Percentiles rank a stretch among this genome's conserved stretches.
Evolutionary conservation across 1,140 invertebrate genomes (phyloP).

Genomic region (Notospermus geniculatus): DNA sequence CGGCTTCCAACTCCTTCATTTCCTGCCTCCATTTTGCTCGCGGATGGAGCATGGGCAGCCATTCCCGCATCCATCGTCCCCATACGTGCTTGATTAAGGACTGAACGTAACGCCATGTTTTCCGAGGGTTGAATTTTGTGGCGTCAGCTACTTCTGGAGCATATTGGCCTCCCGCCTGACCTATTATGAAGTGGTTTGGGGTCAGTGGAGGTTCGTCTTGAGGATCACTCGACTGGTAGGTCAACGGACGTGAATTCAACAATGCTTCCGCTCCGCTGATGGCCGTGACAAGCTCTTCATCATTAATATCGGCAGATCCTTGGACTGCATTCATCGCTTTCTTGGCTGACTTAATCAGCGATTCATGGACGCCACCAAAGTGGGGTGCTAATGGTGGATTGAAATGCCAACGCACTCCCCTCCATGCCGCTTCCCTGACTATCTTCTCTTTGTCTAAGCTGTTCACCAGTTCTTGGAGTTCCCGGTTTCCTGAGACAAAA

Average conservation of each 20-base stretch:
- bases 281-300: constrained; percentile 17
- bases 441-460: not conserved
- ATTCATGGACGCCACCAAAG: constrained; percentile 13
- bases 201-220: constrained; percentile 10
- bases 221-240: constrained; percentile 13
- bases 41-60: constrained; percentile 6
- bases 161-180: constrained; percentile 15
- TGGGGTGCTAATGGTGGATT: constrained; percentile 15
- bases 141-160: constrained; percentile 11
- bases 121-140: not conserved
- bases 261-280: constrained; percentile 12
- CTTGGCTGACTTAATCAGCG: constrained; percentile 12
- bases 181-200: constrained; percentile 16
- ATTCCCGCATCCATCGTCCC: constrained; percentile 19
- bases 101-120: constrained; percentile 19
- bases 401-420: no score
- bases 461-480: not conserved
- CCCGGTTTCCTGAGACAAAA: constrained; percentile 12
- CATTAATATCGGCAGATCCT: not conserved
- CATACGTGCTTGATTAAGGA: constrained; percentile 20
- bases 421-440: not conserved
- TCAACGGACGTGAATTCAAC: constrained; percentile 12
- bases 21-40: not conserved
- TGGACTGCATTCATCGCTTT: constrained; percentile 5
- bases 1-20: constrained; percentile 1